A percentile compares a stretch with the other conserved stretches of the same genome.
These are phyloP conservation scores for Picathartes gymnocephalus DNA, from an alignment of 2,113 vertebrate species.

Conservation along the genomic window DNA sequence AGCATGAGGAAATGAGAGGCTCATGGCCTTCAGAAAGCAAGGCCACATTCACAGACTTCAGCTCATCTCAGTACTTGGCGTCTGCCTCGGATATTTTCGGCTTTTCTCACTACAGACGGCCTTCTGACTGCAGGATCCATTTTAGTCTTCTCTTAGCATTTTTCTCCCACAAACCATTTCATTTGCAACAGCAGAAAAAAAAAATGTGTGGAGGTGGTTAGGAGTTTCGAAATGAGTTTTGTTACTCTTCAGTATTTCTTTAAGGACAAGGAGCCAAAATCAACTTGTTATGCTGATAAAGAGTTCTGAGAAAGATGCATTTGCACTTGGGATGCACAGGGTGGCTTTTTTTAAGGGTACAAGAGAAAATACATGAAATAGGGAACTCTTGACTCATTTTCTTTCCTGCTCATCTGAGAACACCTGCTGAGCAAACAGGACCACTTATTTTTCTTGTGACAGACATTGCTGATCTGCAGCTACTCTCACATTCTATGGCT, in stretches of 20 bases:
- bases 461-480: background rate
- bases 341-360: background rate
- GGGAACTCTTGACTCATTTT: background rate
- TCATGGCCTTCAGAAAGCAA: background rate
- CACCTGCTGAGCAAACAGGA: background rate
- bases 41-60: background rate
- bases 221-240: background rate
- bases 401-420: background rate
- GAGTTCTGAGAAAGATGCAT: background rate
- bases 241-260: background rate
- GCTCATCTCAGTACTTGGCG: background rate
- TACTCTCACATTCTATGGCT: background rate
- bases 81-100: background rate
- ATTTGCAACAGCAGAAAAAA: background rate
- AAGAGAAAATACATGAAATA: background rate
- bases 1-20: background rate
- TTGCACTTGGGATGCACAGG: background rate
- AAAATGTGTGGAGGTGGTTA: background rate
- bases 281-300: background rate
- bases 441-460: background rate
- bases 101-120: slow-evolving; percentile 10
- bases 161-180: slow-evolving; percentile 4
- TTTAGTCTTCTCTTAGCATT: slow-evolving; percentile 11
- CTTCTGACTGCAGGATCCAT: background rate
- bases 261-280: background rate